phyloP scores from a whole-genome alignment of 2,113 vertebrate species.

The Phocoena sinus region DNA sequence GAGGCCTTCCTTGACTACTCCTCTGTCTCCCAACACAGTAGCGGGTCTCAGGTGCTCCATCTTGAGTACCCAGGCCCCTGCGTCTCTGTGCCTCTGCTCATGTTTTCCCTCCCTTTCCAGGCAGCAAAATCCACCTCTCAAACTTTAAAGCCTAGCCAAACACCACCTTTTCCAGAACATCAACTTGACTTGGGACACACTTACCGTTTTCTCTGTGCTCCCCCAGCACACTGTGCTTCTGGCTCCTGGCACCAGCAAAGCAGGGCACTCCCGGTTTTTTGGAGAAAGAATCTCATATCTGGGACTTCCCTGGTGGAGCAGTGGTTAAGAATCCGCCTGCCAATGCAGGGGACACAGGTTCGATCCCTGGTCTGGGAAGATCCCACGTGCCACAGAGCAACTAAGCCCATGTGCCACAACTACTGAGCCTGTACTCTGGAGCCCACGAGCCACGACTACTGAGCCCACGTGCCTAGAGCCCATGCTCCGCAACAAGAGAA shows the following conservation, averaged over 20 bases:
- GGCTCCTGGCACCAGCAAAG: neutral
- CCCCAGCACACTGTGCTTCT: neutral
- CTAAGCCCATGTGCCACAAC: too few species aligned
- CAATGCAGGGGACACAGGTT: too few species aligned
- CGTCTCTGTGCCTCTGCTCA: neutral
- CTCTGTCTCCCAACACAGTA: neutral
- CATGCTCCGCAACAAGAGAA: too few species aligned
- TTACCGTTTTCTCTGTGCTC: neutral
- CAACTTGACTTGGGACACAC: neutral
- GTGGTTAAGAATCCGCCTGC: too few species aligned
- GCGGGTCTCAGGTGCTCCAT: neutral
- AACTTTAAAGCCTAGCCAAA: neutral
- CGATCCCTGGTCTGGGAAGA: too few species aligned
- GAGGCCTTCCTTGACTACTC: neutral
- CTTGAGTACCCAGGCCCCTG: neutral
- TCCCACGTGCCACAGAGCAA: rapidly evolving
- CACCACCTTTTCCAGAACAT: neutral
- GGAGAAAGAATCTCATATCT: neutral
- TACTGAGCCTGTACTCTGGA: too few species aligned
- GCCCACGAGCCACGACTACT: too few species aligned
- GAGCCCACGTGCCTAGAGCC: too few species aligned
- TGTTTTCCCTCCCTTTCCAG: neutral
- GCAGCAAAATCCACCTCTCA: neutral
- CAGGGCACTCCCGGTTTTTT: neutral
- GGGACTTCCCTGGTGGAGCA: too few species aligned